phyloP scores from a whole-genome alignment of 2,888 invertebrate genomes.

The Rosalia funebris region DNA sequence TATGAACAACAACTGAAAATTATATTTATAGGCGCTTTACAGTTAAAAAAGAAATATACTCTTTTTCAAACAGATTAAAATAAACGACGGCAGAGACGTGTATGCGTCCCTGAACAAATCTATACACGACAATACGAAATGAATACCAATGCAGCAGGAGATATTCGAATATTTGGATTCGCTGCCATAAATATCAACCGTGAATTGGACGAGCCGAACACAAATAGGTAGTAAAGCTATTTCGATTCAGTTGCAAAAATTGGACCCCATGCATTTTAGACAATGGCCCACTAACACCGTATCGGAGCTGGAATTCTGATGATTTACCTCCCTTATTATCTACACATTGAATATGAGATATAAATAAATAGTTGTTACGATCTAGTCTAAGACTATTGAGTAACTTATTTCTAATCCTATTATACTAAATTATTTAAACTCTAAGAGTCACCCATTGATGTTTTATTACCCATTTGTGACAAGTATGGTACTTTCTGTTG shows the following conservation, averaged over 20 bases:
- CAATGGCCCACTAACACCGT: slow-evolving; percentile 42
- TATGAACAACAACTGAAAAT: too few relatives aligned
- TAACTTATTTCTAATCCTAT: too few relatives aligned
- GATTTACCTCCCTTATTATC: too few relatives aligned
- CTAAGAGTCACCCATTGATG: too few relatives aligned
- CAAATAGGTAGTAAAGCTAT: slow-evolving; percentile 47
- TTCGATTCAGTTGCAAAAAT: slow-evolving; percentile 42
- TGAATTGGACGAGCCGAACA: slow-evolving; percentile 44
- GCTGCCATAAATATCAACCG: slow-evolving; percentile 49
- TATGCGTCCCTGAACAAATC: slow-evolving; percentile 55
- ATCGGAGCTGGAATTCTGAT: too few relatives aligned
- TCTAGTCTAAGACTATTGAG: too few relatives aligned
- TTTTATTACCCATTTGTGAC: too few relatives aligned
- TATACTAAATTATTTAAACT: too few relatives aligned
- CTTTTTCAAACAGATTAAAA: slow-evolving; percentile 50
- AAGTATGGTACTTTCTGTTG: too few relatives aligned
- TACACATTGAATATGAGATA: too few relatives aligned
- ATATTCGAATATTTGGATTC: slow-evolving; percentile 42
- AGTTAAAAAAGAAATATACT: slow-evolving; percentile 21
- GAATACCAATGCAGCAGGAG: slow-evolving; percentile 51
- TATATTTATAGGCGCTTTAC: neutral
- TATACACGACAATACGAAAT: slow-evolving; percentile 53
- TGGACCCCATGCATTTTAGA: slow-evolving; percentile 31
- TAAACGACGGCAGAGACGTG: slow-evolving; percentile 52
- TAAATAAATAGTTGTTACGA: too few relatives aligned